Percentiles rank a stretch among this genome's conserved stretches.
Conservation (phyloP, 2,888 invertebrate genomes). For the Leucozona laternaria region DNA sequence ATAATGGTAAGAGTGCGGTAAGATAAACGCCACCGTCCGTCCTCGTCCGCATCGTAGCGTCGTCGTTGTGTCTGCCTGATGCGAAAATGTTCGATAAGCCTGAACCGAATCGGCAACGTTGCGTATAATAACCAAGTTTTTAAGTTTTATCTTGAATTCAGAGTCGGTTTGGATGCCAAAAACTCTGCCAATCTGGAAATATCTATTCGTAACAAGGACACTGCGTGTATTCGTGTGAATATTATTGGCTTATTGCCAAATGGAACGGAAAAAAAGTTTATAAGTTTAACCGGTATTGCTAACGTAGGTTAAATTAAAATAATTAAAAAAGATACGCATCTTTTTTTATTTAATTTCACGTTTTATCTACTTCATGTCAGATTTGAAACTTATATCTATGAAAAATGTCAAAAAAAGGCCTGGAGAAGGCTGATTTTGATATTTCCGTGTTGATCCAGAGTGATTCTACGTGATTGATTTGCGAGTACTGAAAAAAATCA, state of each 20-base stretch:
- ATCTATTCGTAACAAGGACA: conserved; percentile 56
- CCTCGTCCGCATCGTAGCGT: neutral
- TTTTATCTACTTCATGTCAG: no score
- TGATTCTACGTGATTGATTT: no score
- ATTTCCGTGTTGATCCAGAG: no score
- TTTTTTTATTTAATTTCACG: no score
- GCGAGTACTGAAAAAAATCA: no score
- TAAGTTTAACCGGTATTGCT: neutral
- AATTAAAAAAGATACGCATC: no score
- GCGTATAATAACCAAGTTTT: conserved; percentile 15
- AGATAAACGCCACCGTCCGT: neutral
- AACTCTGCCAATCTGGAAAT: conserved; percentile 3
- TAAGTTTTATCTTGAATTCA: conserved; percentile 18
- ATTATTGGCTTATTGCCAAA: conserved; percentile 60
- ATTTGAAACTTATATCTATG: no score
- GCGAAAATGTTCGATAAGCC: conserved; percentile 3
- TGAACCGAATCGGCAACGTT: conserved; percentile 1
- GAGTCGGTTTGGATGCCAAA: conserved; percentile 23
- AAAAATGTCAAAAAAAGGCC: no score
- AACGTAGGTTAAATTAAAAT: no score
- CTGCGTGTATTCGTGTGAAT: conserved; percentile 47
- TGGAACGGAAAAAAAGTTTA: conserved; percentile 39
- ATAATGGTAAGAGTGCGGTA: neutral
- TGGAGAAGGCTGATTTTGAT: no score
- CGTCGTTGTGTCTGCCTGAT: conserved; percentile 29